Evolutionary conservation across 1,140 invertebrate genomes (phyloP).

Genomic region (Idris sp.): DNA sequence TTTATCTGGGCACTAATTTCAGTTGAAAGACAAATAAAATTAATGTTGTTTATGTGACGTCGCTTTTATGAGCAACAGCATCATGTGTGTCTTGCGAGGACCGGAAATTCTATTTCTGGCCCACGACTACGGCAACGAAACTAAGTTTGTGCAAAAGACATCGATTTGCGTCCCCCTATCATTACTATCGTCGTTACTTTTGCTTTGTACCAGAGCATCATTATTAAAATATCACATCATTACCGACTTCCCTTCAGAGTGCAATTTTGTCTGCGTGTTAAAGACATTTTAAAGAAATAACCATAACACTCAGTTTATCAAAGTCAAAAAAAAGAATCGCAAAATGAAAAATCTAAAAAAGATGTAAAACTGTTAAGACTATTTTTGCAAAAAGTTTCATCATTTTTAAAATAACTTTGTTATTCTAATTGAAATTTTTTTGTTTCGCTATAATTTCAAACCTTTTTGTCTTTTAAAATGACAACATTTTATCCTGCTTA

Average conservation of each 20-base stretch:
- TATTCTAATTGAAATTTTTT: too few relatives aligned
- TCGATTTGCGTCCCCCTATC: conserved; percentile 57
- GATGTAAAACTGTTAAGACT: too few relatives aligned
- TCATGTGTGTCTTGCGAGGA: conserved; percentile 38
- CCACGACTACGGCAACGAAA: conserved; percentile 44
- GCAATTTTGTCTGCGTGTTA: conserved; percentile 22
- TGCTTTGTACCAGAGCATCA: conserved; percentile 41
- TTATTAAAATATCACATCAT: conserved; percentile 60
- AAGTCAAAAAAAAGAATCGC: conserved; percentile 1
- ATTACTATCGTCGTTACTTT: conserved; percentile 57
- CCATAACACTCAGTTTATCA: neutral
- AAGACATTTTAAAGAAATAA: conserved; percentile 33
- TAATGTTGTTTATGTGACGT: too few relatives aligned
- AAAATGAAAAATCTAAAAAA: too few relatives aligned
- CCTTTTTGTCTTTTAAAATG: too few relatives aligned
- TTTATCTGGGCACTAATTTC: too few relatives aligned
- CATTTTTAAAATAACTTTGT: too few relatives aligned
- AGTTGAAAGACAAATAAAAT: too few relatives aligned
- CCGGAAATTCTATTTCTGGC: conserved; percentile 65
- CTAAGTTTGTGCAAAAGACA: conserved; percentile 56
- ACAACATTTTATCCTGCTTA: too few relatives aligned
- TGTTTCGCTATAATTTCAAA: too few relatives aligned
- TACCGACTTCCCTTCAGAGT: conserved; percentile 41
- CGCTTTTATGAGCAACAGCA: conserved; percentile 36
- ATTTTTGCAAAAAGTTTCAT: too few relatives aligned